Base-by-base conservation (phyloP, 2,113 vertebrate genomes). In the Protomyctophum bolini region DNA sequence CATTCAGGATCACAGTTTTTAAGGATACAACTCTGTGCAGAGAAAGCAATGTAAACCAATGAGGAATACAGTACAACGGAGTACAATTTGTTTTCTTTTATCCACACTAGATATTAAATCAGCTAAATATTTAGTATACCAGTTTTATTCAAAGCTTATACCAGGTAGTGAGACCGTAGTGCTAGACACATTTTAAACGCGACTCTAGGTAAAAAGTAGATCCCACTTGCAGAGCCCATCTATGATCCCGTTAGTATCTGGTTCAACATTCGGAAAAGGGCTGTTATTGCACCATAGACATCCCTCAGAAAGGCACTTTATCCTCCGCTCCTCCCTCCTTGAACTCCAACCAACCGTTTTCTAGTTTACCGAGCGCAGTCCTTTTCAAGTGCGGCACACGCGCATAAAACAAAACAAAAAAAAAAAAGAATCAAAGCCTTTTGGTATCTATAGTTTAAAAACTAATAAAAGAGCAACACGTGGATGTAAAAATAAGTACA, bases 231-330 rank as follows among this genome's bases (percentile, higher is more conserved):
- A 73, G 79, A 90, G 79, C 69, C 81, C 76, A 79, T 78, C 75
- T 90, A 60, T 46, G 68, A 58, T 85, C 82, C 69, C 50, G 73
- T 86, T 87, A 85, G 81, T 87, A 70, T 84, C 83, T 86, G 86
- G 86, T 87, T 87, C 47, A 86, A 91, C 88, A 89, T 90, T 89
- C 92, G 90, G 87, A 84, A 58, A 86, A 88, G 83, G 82, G 90
- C 73, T 79, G 86, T 92, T 94, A 94, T 94, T 94, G 93, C 93
- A 94, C 92, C 91, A 86, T 83, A 82, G 73, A 83, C 73, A 83
- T 88, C 86, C 87, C 87, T 86, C 87, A 83, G 70, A 92, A 94
- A 94, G 93, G 93, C 93, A 94, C 92, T 93, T 92, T 82, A 86
- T 68, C 72, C 68, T 66, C 10, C 57, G 56, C 45, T 76, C 63